A percentile compares a stretch with the other conserved stretches of the same genome.
Conservation (phyloP, 2,888 invertebrate species). For the Folsomia candida region DNA sequence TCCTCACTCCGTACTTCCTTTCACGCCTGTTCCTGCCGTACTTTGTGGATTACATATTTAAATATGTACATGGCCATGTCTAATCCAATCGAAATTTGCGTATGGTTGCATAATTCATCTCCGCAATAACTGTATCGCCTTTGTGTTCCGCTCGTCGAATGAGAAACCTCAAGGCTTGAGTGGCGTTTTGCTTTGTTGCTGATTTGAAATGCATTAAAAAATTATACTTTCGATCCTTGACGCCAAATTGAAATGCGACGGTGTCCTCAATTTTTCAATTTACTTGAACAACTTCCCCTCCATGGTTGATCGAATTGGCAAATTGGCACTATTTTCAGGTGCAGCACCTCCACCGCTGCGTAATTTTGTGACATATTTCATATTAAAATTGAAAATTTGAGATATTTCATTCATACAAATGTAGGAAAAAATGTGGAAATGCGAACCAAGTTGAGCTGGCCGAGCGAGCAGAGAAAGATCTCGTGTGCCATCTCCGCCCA, state of each 20-base stretch:
- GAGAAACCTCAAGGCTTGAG: too few species aligned
- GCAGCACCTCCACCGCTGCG: not conserved
- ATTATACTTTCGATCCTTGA: too few species aligned
- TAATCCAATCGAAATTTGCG: not conserved
- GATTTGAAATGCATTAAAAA: not conserved
- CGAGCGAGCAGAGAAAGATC: not conserved
- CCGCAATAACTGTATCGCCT: not conserved
- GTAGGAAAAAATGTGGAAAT: not conserved
- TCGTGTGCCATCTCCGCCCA: slow-evolving; percentile 9
- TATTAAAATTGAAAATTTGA: not conserved
- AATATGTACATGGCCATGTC: not conserved
- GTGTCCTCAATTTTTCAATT: not conserved
- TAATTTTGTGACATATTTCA: not conserved
- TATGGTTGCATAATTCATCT: not conserved
- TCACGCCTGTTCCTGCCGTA: not conserved
- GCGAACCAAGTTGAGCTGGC: not conserved
- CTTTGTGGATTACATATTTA: too few species aligned
- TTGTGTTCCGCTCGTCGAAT: not conserved
- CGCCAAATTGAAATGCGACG: too few species aligned
- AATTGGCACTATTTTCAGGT: not conserved
- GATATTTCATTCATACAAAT: not conserved
- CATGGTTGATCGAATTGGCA: not conserved
- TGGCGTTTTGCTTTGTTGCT: too few species aligned
- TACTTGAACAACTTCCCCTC: not conserved
- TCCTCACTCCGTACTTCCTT: not conserved